These are phyloP conservation scores for Kryphioiulus occultus DNA, from an alignment of 2,888 invertebrate genomes.

Conservation along the genomic window DNA sequence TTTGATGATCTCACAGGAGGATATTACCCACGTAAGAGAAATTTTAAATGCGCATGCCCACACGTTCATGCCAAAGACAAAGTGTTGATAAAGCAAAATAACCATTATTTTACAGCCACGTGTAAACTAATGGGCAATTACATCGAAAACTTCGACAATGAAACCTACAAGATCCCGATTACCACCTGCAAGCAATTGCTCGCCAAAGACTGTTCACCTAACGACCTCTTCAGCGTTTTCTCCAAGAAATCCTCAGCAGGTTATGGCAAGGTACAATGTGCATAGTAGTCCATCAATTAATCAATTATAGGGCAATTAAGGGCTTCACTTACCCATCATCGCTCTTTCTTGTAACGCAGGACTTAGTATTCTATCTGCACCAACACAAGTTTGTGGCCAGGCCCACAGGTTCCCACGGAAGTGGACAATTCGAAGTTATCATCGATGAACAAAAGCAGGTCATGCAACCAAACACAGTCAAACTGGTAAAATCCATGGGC, in stretches of 20 bases:
- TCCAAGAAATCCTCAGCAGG: neutral
- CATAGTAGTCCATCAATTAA: too few species aligned
- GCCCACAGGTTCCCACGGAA: neutral
- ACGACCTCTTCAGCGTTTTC: constrained; percentile 47
- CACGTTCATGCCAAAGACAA: neutral
- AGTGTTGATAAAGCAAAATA: neutral
- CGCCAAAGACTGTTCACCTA: constrained; percentile 62
- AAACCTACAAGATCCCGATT: constrained; percentile 57
- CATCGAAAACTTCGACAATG: constrained; percentile 59
- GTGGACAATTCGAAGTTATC: constrained; percentile 36
- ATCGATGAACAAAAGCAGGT: neutral
- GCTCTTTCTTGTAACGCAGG: neutral
- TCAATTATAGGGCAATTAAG: neutral
- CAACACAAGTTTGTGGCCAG: constrained; percentile 39
- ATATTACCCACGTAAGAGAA: constrained; percentile 41
- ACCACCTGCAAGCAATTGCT: constrained; percentile 61
- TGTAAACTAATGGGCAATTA: constrained; percentile 55
- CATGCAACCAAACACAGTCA: neutral
- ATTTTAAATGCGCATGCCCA: neutral
- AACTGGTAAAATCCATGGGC: neutral
- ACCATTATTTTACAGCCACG: constrained; percentile 53
- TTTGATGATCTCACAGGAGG: constrained; percentile 38
- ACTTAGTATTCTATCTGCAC: constrained; percentile 33
- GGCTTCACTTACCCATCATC: neutral
- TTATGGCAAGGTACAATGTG: constrained; percentile 29